These are phyloP conservation scores for Apamea sordens DNA, from an alignment of 2,888 invertebrate species.

Conservation along the genomic window DNA sequence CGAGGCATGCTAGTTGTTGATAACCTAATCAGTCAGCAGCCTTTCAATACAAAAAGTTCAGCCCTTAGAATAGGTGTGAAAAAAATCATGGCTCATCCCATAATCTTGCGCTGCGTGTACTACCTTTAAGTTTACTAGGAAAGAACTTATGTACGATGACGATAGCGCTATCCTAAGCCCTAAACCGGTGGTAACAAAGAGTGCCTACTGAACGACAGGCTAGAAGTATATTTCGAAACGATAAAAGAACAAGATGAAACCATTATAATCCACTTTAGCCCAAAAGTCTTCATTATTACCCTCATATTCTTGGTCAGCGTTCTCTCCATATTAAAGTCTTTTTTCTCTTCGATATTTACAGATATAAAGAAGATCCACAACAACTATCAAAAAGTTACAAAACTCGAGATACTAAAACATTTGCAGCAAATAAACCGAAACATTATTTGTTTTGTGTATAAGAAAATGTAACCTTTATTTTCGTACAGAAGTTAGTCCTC, in stretches of 20 bases:
- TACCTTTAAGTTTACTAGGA: neutral
- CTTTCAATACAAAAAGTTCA: neutral
- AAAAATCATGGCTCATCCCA: neutral
- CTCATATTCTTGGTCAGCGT: neutral
- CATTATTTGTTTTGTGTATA: slow-evolving; percentile 60
- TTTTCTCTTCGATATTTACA: neutral
- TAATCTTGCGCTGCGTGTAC: neutral
- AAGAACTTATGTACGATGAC: neutral
- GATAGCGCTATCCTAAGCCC: neutral
- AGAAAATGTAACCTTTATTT: slow-evolving; percentile 63
- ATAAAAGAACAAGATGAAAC: neutral
- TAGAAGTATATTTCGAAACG: neutral
- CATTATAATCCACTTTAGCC: neutral
- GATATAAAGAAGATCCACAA: neutral
- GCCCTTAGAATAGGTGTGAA: neutral
- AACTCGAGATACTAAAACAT: slow-evolving; percentile 47
- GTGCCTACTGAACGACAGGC: neutral
- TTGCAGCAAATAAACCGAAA: slow-evolving; percentile 44
- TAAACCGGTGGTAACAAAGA: neutral
- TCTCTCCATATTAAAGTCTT: neutral
- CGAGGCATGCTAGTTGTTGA: neutral
- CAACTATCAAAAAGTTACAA: slow-evolving; percentile 30
- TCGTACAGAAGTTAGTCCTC: slow-evolving; percentile 56
- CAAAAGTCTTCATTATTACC: neutral
- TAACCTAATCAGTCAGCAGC: neutral